phyloP scores from a whole-genome alignment of 2,113 vertebrate genomes.

The Piprites chloris region DNA sequence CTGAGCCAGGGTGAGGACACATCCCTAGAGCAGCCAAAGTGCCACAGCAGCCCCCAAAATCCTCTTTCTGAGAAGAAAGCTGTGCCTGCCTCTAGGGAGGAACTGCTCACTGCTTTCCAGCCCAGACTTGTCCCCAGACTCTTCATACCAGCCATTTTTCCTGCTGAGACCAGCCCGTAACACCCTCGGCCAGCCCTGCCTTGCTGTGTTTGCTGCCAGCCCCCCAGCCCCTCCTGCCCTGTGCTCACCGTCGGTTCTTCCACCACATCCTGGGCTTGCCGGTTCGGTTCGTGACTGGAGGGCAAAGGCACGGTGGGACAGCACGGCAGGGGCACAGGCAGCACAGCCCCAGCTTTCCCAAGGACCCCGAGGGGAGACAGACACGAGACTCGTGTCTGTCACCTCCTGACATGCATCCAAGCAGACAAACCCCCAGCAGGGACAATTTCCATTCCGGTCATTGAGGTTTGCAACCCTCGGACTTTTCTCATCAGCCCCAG shows the following conservation, averaged over 20 bases:
- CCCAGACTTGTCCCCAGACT: constrained; percentile 41
- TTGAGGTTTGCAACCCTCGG: neutral
- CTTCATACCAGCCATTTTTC: constrained; percentile 57
- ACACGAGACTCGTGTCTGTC: neutral
- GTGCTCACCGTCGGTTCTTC: neutral
- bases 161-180: neutral
- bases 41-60: neutral
- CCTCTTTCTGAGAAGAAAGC: neutral
- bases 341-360: neutral
- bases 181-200: neutral
- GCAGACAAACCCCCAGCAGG: neutral
- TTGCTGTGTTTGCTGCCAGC: accelerated
- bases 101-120: neutral
- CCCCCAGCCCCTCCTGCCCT: neutral
- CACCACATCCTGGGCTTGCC: accelerated
- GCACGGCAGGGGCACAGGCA: neutral
- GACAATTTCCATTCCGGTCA: neutral
- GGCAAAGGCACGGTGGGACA: neutral
- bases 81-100: accelerated
- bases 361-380: neutral
- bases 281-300: accelerated
- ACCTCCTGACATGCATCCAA: neutral
- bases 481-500: neutral
- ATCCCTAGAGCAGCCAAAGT: neutral
- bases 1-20: accelerated